Evolutionary conservation across 2,113 vertebrate species (phyloP).

Genomic region (Rhinoderma darwinii): DNA sequence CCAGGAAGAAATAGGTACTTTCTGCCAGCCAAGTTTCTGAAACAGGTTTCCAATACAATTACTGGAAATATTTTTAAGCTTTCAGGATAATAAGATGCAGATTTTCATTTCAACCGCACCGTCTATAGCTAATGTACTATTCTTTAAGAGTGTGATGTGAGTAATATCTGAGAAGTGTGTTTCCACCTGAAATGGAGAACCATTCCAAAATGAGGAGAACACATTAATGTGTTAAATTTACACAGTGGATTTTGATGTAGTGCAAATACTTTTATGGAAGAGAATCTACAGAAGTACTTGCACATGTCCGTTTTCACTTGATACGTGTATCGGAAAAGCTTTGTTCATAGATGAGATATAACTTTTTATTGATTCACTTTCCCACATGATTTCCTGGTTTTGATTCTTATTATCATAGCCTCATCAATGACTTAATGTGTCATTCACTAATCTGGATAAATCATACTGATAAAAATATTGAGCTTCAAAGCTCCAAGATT

Average conservation of each 20-base stretch:
- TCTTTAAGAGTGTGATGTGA: neutral
- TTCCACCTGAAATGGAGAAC: conserved; percentile 19
- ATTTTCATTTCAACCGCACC: conserved; percentile 41
- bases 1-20: neutral
- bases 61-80: conserved; percentile 45
- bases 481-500: conserved; percentile 17
- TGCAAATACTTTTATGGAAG: conserved; percentile 57
- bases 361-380: conserved; percentile 33
- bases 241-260: conserved; percentile 50
- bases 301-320: conserved; percentile 40
- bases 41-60: conserved; percentile 52
- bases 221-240: conserved; percentile 51
- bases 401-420: neutral
- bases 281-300: conserved; percentile 32
- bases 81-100: conserved; percentile 49
- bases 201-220: conserved; percentile 36
- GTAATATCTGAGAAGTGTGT: conserved; percentile 38
- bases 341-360: conserved; percentile 16
- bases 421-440: conserved; percentile 11
- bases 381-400: conserved; percentile 30
- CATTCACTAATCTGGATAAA: conserved; percentile 2
- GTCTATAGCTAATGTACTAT: conserved; percentile 13
- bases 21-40: conserved; percentile 43
- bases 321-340: conserved; percentile 5
- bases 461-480: neutral